Evolutionary conservation across 2,113 vertebrate genomes (phyloP), one percentile per base, ranked within the genome.

Genomic region (Carassius carassius): DNA sequence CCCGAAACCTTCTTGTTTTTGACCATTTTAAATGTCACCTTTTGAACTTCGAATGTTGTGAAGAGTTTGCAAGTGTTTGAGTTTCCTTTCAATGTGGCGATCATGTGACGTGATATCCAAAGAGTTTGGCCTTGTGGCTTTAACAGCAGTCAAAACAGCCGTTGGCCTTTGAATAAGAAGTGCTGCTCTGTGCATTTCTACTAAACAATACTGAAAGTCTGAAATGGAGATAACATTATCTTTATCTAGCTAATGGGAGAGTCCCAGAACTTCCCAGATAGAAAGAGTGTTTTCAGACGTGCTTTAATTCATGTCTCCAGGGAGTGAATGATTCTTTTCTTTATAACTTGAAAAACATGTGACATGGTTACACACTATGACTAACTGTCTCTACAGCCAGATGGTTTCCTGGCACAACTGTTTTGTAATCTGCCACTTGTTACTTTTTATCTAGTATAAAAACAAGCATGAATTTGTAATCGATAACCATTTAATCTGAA

Each of bases 341-440:
- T 35, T 72, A 16, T 47, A 19, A 32, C 17, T 86, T 32, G 37
- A 73, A 32, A 19, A 79, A 13, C 62, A 84, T 65, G 70, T 21
- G 11, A 14, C 35, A 19, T 16, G 17, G n/a, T 74, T 14, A 17
- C 56, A 35, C 11, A 32, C 25, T 78, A 5, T 29, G 19, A 49
- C 32, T 47, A 32, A 12, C 19, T 51, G 54, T 54, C n/a, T 41
- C 23, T 41, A 12, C 8, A 77, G 19, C 25, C 78, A 72, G 25
- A 32, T 62, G 56, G 6, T 78, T 7, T 78, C 75, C 69, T 11
- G 49, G 35, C n/a, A 23, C 35, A 2, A n/a, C 51, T 25, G 5
- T 84, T 83, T 44, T 78, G 23, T 37, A 83, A 58, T 37, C n/a
- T 54, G 37, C 17, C 74, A 63, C 23, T 51, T 54, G 65, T 82